Base-by-base conservation (phyloP, 92 coral and sea anemone genomes). In the Micromussa lordhowensis region DNA sequence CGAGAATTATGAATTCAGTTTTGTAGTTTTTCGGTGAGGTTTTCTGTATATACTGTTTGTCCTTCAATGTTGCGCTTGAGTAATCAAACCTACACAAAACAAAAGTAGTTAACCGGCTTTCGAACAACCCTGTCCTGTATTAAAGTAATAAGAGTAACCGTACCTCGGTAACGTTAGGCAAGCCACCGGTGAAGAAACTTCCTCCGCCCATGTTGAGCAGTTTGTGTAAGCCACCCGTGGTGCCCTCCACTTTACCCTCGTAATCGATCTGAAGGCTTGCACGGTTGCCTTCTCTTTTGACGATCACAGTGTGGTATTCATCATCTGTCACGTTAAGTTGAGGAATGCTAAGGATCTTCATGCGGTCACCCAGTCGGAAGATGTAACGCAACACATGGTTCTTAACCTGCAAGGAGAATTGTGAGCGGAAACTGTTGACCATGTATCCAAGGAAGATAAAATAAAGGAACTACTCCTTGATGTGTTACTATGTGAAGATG, bases 191-290 rank as follows among this genome's bases (percentile, higher is more conserved):
- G 53, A 95, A 95, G 88, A 95, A 93, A 63, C 98, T 95, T 61
- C 98, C 98, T n/a, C 98, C 98, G 53, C 98, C 98, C 93, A 96
- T 89, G 86, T 94, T 94, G 55, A 94, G 97, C 35, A 96, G 94
- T 76, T 91, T 94, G 89, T 96, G 94, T 22, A 90, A 58, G 21
- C 97, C 97, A 8, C 98, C 96, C 32, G 98, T 97, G 66, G 90
- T 92, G 6, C 98, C 99, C 17, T 87, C 91, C 35, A 92, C 94
- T 35, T 89, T 87, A 9, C 96, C 99, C 7, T 83, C 24, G 88
- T 92, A 95, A 85, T 97, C 99, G 53, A 97, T 86, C 86, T 97
- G 99, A 85, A 97, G 92, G 2, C 92, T 85, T 14, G 97, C 98
- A 12, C 86, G 90, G 92, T 97, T 97, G 17, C 99, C 99, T 54